Evolutionary conservation across 2,888 invertebrate species (phyloP), one percentile per base, ranked within the genome.

Genomic region (Pinctada fucata): DNA sequence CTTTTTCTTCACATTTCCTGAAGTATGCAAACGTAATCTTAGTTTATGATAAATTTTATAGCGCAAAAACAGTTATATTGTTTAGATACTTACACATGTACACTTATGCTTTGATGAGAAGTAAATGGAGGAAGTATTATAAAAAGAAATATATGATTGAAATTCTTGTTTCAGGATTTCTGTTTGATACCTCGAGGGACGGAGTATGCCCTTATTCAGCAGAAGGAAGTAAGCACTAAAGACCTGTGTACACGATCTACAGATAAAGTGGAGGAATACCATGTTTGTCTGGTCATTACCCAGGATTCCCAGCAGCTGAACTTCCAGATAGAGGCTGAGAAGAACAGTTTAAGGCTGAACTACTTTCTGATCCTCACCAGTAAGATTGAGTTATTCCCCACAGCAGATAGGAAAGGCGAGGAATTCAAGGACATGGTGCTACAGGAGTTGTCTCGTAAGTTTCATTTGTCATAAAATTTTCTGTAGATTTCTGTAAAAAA

Each of bases 241-340:
- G 74, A 77, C 13, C 94, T 95, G 83, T 93, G 74, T n/a, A 71
- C 76, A 8, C 74, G 72, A 65, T 77, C 94, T 16, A 94, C 94
- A 80, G 94, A 94, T 72, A 83, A 85, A 80, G 94, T 94, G 0
- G 95, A 95, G 82, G 95, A 95, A 87, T 95, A 95, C 90, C 95
- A 95, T 86, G 94, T 95, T 31, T 95, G 95, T 0, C 91, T 95
- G 64, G 94, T 96, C 16, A 94, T 95, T 52, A 94, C 95, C n/a
- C 94, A 95, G 83, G 93, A 93, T 78, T 79, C 84, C 13, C 76
- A 76, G 16, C 78, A 72, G 50, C 77, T 71, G 16, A 79, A 50
- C 70, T 79, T 75, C 8, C 68, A 76, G n/a, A 71, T 67, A 47
- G 84, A 84, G 63, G 51, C 78, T 16, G 84, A 84, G 45, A 68